phyloP scores from a whole-genome alignment of 2,797 vertebrate genomes.

The Pyrrhura leucotis region DNA sequence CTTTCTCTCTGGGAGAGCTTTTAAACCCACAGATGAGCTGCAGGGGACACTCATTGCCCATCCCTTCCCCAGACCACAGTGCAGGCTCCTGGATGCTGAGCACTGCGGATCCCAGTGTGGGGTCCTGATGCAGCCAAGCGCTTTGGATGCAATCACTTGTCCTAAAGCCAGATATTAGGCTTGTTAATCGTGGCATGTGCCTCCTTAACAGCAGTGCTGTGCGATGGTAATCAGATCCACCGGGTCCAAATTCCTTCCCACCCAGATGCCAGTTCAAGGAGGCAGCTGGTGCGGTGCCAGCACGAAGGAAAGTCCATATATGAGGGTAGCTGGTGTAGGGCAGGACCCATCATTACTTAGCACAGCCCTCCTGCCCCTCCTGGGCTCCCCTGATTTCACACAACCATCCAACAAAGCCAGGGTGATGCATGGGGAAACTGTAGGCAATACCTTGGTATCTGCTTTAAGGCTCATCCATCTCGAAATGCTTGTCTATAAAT shows the following conservation, averaged over 20 bases:
- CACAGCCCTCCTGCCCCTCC: rapidly evolving
- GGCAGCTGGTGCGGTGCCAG: background rate
- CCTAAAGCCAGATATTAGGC: background rate
- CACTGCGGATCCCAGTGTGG: rapidly evolving
- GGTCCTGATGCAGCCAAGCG: background rate
- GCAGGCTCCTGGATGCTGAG: background rate
- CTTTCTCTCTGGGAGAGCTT: background rate
- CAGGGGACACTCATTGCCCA: background rate
- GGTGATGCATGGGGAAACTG: background rate
- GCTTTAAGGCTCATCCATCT: background rate
- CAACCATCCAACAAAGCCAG: background rate
- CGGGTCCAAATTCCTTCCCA: constrained; percentile 24
- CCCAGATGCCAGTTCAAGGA: background rate
- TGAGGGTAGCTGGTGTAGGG: background rate
- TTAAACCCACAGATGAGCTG: background rate
- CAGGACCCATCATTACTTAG: background rate
- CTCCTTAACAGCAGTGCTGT: background rate
- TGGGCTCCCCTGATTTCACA: background rate
- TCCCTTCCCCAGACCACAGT: rapidly evolving
- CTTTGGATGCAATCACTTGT: rapidly evolving
- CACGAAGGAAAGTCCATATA: rapidly evolving
- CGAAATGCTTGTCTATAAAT: background rate
- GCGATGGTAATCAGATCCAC: background rate
- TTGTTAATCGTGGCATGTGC: background rate
- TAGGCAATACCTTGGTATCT: background rate